Percentiles rank a stretch among this genome's conserved stretches.
phyloP scores from a whole-genome alignment of 1,140 invertebrate species.

The Maconellicoccus hirsutus region DNA sequence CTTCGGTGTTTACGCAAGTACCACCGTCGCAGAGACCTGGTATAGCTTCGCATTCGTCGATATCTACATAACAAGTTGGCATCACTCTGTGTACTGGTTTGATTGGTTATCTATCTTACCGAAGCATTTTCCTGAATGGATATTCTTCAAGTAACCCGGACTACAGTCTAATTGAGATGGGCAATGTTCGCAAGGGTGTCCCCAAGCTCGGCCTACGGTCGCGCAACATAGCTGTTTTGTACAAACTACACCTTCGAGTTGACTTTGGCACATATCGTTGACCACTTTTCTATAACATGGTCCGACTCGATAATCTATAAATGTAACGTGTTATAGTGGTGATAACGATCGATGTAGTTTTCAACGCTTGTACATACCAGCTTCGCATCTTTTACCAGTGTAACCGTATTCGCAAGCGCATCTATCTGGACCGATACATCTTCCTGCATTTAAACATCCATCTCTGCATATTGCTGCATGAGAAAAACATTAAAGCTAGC shows the following conservation, averaged over 20 bases:
- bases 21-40: constrained; percentile 55
- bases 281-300: constrained; percentile 74
- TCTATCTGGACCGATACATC: constrained; percentile 70
- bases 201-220: constrained; percentile 82
- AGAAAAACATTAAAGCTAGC: neutral
- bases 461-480: constrained; percentile 63
- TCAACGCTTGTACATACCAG: constrained; percentile 40
- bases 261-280: constrained; percentile 70
- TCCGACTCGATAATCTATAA: constrained; percentile 60
- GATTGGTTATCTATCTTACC: constrained; percentile 40
- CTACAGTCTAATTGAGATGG: constrained; percentile 64
- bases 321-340: constrained; percentile 27
- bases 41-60: constrained; percentile 74
- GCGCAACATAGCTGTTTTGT: constrained; percentile 82
- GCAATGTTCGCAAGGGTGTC: constrained; percentile 79
- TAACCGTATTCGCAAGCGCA: constrained; percentile 79
- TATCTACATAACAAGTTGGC: constrained; percentile 40
- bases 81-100: neutral
- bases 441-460: constrained; percentile 67
- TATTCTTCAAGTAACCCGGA: constrained; percentile 66
- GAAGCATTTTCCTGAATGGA: constrained; percentile 64
- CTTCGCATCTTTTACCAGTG: constrained; percentile 68
- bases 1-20: constrained; percentile 54
- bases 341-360: too few relatives aligned
- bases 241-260: constrained; percentile 74